A percentile compares a stretch with the other conserved stretches of the same genome.
Conservation (phyloP, 1,140 invertebrate genomes). For the Goniozus legneri region DNA sequence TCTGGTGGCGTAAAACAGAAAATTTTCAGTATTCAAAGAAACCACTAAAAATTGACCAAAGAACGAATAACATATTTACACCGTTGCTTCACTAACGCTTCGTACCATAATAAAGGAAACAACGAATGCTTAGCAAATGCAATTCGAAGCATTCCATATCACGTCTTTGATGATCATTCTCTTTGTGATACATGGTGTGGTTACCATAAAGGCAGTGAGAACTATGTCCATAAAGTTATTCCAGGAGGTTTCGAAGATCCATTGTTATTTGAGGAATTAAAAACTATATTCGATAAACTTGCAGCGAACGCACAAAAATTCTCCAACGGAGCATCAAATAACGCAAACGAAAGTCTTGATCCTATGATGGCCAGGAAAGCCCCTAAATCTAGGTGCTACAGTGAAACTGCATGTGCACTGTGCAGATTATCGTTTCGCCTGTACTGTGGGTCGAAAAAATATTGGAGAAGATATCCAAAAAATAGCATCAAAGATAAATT, state of each 20-base stretch:
- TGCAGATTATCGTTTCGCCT: not conserved
- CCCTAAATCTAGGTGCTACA: not conserved
- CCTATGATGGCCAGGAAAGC: not conserved
- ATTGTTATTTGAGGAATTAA: constrained; percentile 1
- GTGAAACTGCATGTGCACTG: not conserved
- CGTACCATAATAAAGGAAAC: not conserved
- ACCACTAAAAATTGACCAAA: not conserved
- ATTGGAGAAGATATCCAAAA: constrained; percentile 2
- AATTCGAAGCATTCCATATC: not conserved
- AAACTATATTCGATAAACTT: not conserved
- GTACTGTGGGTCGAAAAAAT: not conserved
- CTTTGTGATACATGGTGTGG: not conserved
- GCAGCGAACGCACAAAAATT: constrained; percentile 3
- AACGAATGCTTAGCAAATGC: not conserved
- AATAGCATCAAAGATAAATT: not conserved
- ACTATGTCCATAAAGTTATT: not conserved
- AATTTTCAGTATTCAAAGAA: not conserved
- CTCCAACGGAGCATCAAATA: not conserved
- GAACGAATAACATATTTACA: not conserved
- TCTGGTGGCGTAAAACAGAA: not conserved
- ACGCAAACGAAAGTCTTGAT: not conserved
- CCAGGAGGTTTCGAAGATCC: not conserved
- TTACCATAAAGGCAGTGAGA: not conserved
- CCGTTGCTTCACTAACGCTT: not conserved
- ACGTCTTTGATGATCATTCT: not conserved